Evolutionary conservation across 2,797 vertebrate species (phyloP).

Genomic region (Chiroxiphia lanceolata): DNA sequence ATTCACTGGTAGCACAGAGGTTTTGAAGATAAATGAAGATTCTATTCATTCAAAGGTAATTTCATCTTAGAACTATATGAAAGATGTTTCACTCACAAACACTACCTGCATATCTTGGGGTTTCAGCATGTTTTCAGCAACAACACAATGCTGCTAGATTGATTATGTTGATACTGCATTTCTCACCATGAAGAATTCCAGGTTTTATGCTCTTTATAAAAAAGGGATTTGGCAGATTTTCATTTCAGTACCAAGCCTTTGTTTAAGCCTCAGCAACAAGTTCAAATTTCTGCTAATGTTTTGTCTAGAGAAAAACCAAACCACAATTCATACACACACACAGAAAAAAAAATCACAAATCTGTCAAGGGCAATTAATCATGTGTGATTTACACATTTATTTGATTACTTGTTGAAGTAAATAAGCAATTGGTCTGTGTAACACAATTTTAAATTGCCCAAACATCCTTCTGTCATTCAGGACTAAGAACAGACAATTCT

Average conservation of each 20-base stretch:
- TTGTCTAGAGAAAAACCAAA: constrained; percentile 61
- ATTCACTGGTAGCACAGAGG: constrained; percentile 90
- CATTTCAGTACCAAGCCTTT: constrained; percentile 64
- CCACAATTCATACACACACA: constrained; percentile 21
- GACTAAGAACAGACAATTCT: constrained; percentile 39
- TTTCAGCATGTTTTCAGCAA: constrained; percentile 75
- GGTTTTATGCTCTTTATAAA: constrained; percentile 60
- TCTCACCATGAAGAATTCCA: constrained; percentile 75
- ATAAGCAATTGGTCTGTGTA: constrained; percentile 52
- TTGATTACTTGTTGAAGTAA: constrained; percentile 63
- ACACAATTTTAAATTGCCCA: constrained; percentile 39
- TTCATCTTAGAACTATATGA: constrained; percentile 91
- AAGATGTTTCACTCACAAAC: constrained; percentile 84
- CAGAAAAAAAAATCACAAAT: background rate
- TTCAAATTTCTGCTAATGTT: constrained; percentile 58
- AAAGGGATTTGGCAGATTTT: constrained; percentile 55
- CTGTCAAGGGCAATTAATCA: constrained; percentile 55
- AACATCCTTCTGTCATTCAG: constrained; percentile 60
- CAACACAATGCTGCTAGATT: constrained; percentile 69
- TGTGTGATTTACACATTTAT: constrained; percentile 34
- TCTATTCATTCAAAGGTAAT: constrained; percentile 99
- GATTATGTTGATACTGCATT: constrained; percentile 77
- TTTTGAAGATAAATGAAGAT: constrained; percentile 99
- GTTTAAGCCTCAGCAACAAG: constrained; percentile 68
- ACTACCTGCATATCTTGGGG: constrained; percentile 70